Percentiles rank a stretch among this genome's conserved stretches.
phyloP scores from a whole-genome alignment of 2,888 invertebrate genomes.

The Epiblema foenella region DNA sequence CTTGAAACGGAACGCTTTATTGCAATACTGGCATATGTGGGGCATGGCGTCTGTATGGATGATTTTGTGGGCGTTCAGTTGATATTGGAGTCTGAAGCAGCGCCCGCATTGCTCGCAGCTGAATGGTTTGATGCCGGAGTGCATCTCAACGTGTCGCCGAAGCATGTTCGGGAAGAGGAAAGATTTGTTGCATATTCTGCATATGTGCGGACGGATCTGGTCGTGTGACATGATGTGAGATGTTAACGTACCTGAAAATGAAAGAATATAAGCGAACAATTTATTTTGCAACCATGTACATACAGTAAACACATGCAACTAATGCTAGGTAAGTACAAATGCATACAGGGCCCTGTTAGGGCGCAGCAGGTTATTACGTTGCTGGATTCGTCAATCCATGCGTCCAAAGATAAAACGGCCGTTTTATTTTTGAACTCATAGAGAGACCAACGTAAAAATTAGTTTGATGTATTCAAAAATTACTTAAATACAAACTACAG shows the following conservation, averaged over 20 bases:
- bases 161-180: conserved; percentile 78
- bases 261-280: too few relatives aligned
- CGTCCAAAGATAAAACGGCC: too few relatives aligned
- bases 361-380: too few relatives aligned
- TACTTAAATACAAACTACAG: too few relatives aligned
- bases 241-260: conserved; percentile 62
- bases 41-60: conserved; percentile 93
- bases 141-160: conserved; percentile 76
- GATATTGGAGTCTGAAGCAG: conserved; percentile 87
- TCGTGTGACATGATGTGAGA: conserved; percentile 78
- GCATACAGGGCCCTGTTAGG: too few relatives aligned
- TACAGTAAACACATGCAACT: too few relatives aligned
- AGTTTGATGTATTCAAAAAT: too few relatives aligned
- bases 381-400: too few relatives aligned
- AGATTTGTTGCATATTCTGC: conserved; percentile 75
- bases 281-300: too few relatives aligned
- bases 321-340: too few relatives aligned
- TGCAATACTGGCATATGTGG: conserved; percentile 90
- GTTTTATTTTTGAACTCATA: too few relatives aligned
- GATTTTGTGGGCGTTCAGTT: conserved; percentile 89
- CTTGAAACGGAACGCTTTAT: conserved; percentile 90
- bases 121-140: conserved; percentile 74
- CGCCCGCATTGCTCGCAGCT: conserved; percentile 77
- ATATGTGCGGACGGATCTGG: conserved; percentile 70
- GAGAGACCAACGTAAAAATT: too few relatives aligned